A percentile compares a stretch with the other conserved stretches of the same genome.
These are phyloP conservation scores for Aphelocoma coerulescens DNA, from an alignment of 2,113 vertebrate species.

Conservation along the genomic window DNA sequence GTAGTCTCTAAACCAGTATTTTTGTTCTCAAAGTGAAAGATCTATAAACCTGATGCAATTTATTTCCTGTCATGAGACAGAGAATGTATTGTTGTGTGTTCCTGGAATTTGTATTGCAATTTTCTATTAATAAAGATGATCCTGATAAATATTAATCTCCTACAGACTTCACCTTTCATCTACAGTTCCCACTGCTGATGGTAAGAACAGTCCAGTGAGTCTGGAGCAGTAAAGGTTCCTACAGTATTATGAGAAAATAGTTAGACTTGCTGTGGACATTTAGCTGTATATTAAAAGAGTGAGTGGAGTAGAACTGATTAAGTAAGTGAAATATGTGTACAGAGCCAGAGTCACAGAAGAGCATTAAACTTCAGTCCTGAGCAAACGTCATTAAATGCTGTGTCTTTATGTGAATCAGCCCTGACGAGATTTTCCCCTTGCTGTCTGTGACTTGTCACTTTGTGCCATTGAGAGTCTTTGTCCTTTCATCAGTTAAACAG, in stretches of 20 bases:
- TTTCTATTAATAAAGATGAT: not conserved
- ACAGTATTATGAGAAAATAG: not conserved
- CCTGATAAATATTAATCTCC: not conserved
- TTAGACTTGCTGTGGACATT: not conserved
- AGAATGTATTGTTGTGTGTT: not conserved
- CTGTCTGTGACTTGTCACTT: constrained; percentile 36
- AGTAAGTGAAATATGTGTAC: not conserved
- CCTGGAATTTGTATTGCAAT: not conserved
- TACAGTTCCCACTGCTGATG: not conserved
- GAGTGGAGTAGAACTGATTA: not conserved
- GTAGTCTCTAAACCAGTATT: not conserved
- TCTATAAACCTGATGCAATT: not conserved
- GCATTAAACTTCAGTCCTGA: not conserved
- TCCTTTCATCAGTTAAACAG: constrained; percentile 65
- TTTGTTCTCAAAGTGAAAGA: not conserved
- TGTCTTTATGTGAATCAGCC: not conserved
- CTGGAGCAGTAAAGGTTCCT: not conserved
- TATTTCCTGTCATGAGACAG: not conserved
- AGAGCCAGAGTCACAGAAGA: not conserved
- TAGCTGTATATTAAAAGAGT: not conserved
- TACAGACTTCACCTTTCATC: not conserved
- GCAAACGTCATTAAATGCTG: not conserved
- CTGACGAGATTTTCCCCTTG: not conserved
- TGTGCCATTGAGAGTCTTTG: constrained; percentile 10
- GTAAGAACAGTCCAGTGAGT: not conserved